phyloP scores from a whole-genome alignment of 2,888 invertebrate genomes.

The Stramonita haemastoma region DNA sequence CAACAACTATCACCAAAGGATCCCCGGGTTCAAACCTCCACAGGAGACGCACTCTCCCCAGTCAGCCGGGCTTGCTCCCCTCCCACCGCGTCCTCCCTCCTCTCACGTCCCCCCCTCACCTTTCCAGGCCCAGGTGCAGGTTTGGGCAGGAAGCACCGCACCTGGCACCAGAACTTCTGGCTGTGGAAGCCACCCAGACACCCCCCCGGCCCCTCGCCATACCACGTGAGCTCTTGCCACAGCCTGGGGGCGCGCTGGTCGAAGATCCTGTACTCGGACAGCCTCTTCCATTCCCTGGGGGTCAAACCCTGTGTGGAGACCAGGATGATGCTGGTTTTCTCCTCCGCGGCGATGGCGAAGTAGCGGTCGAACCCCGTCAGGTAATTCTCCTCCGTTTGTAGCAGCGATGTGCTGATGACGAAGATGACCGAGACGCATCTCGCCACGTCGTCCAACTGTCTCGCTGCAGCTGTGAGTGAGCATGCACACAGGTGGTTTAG shows the following conservation, averaged over 20 bases:
- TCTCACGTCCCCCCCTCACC: no score
- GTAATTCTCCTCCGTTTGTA: not conserved
- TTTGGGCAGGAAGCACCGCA: not conserved
- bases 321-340: not conserved
- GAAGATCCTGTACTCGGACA: slow-evolving; percentile 9
- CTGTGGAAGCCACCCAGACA: not conserved
- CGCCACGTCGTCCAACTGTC: not conserved
- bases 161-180: slow-evolving; percentile 18
- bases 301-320: not conserved
- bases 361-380: not conserved
- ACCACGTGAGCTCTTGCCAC: slow-evolving; percentile 3
- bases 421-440: slow-evolving; percentile 27
- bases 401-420: not conserved
- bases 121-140: no score
- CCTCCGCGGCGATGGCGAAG: not conserved
- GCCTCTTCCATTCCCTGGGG: not conserved
- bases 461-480: not conserved
- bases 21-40: no score
- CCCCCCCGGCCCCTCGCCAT: not conserved
- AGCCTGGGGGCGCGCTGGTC: not conserved
- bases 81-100: no score
- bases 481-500: not conserved
- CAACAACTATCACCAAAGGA: no score
- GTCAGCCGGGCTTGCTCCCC: no score
- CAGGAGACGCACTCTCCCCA: no score